Conservation (phyloP, 2,888 invertebrate genomes). For the Aethes cnicana region DNA sequence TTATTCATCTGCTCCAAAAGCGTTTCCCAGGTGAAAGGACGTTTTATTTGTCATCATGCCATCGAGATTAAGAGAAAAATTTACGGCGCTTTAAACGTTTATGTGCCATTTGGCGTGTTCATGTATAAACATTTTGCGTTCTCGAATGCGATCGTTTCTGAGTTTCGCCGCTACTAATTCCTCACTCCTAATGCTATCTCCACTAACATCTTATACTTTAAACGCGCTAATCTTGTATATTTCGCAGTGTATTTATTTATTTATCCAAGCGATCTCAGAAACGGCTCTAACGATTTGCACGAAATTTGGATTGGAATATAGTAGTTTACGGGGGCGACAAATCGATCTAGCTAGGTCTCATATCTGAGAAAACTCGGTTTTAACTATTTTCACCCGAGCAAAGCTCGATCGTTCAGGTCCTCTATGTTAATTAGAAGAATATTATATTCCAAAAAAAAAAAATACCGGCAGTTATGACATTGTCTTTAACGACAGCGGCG, state of each 20-base stretch:
- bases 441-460: not conserved
- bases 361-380: no score
- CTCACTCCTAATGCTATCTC: conserved; percentile 16
- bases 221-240: no score
- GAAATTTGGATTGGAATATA: no score
- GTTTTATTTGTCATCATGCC: conserved; percentile 63
- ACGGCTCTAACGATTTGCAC: no score
- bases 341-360: no score
- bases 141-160: conserved; percentile 51
- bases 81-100: conserved; percentile 69
- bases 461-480: conserved; percentile 13
- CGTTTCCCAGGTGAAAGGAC: conserved; percentile 64
- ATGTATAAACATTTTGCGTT: conserved; percentile 56
- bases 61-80: conserved; percentile 59
- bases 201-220: no score
- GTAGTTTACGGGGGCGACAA: no score
- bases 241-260: no score
- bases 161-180: conserved; percentile 40
- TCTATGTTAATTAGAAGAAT: conserved; percentile 15
- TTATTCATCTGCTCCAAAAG: conserved; percentile 41
- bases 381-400: no score
- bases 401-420: no score
- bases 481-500: conserved; percentile 15
- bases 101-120: conserved; percentile 66
- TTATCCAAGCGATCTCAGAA: no score